phyloP scores from a whole-genome alignment of 2,888 invertebrate genomes.

The Leucoptera coffeella region DNA sequence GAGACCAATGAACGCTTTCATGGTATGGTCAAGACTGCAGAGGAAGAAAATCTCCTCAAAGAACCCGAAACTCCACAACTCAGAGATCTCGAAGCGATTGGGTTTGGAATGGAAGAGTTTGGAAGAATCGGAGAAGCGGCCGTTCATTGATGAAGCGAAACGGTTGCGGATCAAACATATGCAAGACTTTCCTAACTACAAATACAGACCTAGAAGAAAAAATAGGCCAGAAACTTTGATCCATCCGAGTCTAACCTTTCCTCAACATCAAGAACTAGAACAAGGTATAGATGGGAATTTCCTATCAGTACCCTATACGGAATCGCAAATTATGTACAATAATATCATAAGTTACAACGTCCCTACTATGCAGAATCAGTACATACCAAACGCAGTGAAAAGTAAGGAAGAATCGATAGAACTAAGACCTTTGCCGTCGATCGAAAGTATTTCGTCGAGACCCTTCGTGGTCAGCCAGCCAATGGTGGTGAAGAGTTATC shows the following conservation, averaged over 20 bases:
- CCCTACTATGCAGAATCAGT: slow-evolving; percentile 25
- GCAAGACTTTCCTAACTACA: slow-evolving; percentile 68
- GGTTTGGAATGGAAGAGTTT: slow-evolving; percentile 83
- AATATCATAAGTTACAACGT: slow-evolving; percentile 37
- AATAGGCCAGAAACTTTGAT: slow-evolving; percentile 39
- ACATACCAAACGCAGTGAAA: slow-evolving; percentile 21
- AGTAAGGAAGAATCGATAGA: slow-evolving; percentile 31
- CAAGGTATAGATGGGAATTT: slow-evolving; percentile 27
- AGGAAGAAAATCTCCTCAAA: slow-evolving; percentile 76
- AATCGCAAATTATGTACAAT: slow-evolving; percentile 31
- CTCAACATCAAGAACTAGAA: slow-evolving; percentile 23
- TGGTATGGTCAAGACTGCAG: slow-evolving; percentile 94
- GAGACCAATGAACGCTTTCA: slow-evolving; percentile 97
- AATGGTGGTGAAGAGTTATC: slow-evolving; percentile 47
- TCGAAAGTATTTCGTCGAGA: slow-evolving; percentile 41
- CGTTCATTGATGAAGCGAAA: slow-evolving; percentile 88
- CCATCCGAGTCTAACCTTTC: slow-evolving; percentile 20
- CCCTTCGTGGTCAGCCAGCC: slow-evolving; percentile 42
- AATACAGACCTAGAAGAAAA: slow-evolving; percentile 60
- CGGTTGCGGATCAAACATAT: slow-evolving; percentile 64
- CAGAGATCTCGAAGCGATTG: slow-evolving; percentile 74
- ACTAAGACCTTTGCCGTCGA: slow-evolving; percentile 33
- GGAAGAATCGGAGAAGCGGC: slow-evolving; percentile 71
- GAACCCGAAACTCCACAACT: slow-evolving; percentile 74
- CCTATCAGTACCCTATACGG: slow-evolving; percentile 25